Evolutionary conservation across 2,888 invertebrate species (phyloP).

Genomic region (Scotopteryx bipunctaria): DNA sequence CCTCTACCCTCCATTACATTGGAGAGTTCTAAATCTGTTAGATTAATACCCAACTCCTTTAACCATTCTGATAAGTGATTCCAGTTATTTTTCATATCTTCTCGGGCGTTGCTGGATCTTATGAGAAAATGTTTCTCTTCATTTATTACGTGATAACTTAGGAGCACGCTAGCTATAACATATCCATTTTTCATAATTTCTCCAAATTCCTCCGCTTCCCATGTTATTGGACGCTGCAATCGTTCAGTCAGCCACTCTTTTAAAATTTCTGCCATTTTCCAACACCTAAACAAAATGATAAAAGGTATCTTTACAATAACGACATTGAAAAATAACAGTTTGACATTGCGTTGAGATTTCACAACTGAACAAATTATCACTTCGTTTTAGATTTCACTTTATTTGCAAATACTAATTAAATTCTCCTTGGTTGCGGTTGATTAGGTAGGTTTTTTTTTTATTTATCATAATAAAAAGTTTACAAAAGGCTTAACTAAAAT

Average conservation of each 20-base stretch:
- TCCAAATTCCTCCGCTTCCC: conserved; percentile 81
- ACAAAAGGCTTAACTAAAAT: no score
- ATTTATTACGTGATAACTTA: conserved; percentile 83
- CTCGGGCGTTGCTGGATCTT: conserved; percentile 58
- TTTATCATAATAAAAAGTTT: no score
- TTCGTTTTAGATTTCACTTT: no score
- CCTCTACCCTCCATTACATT: conserved; percentile 78
- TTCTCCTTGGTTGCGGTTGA: no score
- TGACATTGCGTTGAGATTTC: no score
- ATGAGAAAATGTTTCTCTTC: conserved; percentile 80
- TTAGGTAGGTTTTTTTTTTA: no score
- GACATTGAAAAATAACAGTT: neutral
- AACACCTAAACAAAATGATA: neutral
- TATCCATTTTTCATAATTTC: conserved; percentile 83
- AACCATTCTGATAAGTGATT: conserved; percentile 80
- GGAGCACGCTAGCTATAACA: conserved; percentile 80
- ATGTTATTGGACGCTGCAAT: conserved; percentile 79
- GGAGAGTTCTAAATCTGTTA: conserved; percentile 68
- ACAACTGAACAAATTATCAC: no score
- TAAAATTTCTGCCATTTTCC: conserved; percentile 82
- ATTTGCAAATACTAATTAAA: no score
- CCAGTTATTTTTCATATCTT: conserved; percentile 79
- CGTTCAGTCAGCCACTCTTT: conserved; percentile 84
- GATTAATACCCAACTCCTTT: conserved; percentile 69
- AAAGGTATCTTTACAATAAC: neutral